A percentile compares a stretch with the other conserved stretches of the same genome.
Evolutionary conservation across 1,140 invertebrate species (phyloP).

Genomic region (Hyles vespertilio): DNA sequence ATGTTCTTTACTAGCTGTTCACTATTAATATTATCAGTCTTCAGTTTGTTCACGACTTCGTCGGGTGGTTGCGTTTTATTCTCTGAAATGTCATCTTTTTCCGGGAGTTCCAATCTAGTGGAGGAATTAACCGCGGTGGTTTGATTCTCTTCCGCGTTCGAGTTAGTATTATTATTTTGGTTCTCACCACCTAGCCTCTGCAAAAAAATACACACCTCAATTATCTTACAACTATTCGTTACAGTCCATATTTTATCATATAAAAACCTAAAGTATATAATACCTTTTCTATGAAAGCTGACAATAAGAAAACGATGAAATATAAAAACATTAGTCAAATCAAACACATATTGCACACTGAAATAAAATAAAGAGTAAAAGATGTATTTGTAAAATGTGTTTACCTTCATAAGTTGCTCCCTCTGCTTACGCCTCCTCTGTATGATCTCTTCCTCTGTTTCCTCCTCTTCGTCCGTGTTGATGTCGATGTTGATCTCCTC

Average conservation of each 20-base stretch:
- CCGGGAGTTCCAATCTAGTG: not conserved
- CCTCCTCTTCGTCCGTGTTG: conserved; percentile 91
- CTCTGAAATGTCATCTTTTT: not conserved
- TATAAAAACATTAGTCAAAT: too few species aligned
- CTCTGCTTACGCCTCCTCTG: conserved; percentile 91
- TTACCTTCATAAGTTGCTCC: conserved; percentile 91
- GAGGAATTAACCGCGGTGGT: not conserved
- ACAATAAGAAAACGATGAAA: too few species aligned
- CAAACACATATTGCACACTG: too few species aligned
- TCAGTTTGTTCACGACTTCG: not conserved
- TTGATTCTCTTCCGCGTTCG: not conserved
- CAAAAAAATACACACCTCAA: conserved; percentile 1
- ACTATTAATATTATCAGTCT: not conserved
- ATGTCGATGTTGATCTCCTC: conserved; percentile 83
- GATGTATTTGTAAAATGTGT: too few species aligned
- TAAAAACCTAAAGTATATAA: too few species aligned
- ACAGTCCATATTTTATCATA: too few species aligned
- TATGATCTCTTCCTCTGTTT: conserved; percentile 96
- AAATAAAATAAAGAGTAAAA: too few species aligned
- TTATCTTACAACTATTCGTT: too few species aligned
- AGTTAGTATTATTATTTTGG: conserved; percentile 57
- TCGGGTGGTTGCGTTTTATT: not conserved
- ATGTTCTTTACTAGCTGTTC: conserved; percentile 10
- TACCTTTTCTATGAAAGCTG: too few species aligned
- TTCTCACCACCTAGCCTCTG: conserved; percentile 68